Base-by-base conservation (phyloP, 2,888 invertebrate species). In the Tinea semifulvella region DNA sequence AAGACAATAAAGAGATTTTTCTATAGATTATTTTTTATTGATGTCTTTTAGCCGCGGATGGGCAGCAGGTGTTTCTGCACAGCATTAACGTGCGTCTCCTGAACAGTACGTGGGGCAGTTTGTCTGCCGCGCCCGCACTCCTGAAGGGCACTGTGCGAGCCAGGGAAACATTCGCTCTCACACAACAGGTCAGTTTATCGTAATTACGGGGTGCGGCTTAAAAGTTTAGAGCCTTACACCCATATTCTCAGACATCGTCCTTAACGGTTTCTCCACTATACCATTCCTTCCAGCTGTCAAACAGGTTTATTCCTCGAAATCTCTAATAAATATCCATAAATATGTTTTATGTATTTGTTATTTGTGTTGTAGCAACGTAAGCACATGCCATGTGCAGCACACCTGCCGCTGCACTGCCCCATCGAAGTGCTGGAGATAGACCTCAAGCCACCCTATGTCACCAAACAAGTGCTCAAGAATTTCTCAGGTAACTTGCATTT, bases 11-110 rank as follows among this genome's bases (percentile, higher is more conserved):
- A n/a, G n/a, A n/a, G n/a, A n/a, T n/a, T n/a, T n/a, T n/a, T n/a
- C n/a, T n/a, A n/a, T n/a, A n/a, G n/a, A n/a, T n/a, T n/a, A n/a
- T n/a, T n/a, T n/a, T n/a, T n/a, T n/a, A n/a, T n/a, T n/a, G n/a
- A n/a, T n/a, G n/a, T n/a, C n/a, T n/a, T n/a, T n/a, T n/a, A n/a
- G 95, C 94, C 52, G 85, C 85, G 35, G 95, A 96, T 68, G 97
- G 97, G 0, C 96, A 96, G 67, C 92, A 95, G 65, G 87, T 97
- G 45, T 98, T 93, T 68, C 77, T 98, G 49, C 92, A 96, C 69
- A 90, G 93, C 10, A 71, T 98, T 56, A 98, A 98, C 67, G 90
- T 93, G 6, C 90, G 91, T 48, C 92, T 97, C 86, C 68, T 98
- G 55, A 91, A 92, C 58, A 86, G 88, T 46, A 89, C 92, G 46